These are phyloP conservation scores for Phoeniculus purpureus DNA, from an alignment of 2,797 vertebrate species.

Conservation along the genomic window DNA sequence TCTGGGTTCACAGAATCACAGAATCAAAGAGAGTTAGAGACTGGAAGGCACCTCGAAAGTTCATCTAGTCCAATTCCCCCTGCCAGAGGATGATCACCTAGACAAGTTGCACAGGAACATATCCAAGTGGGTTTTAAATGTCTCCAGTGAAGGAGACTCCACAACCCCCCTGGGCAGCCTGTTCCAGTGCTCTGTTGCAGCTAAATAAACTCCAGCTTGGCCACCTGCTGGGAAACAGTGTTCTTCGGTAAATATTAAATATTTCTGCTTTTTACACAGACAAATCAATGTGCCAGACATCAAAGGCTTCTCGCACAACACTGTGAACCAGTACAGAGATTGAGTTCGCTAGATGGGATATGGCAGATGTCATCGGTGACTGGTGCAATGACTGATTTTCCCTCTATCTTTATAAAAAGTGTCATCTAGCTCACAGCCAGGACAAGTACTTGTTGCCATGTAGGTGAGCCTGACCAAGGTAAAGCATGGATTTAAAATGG, in stretches of 20 bases:
- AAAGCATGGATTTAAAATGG: neutral
- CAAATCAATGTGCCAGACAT: slow-evolving; percentile 48
- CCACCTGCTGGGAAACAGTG: neutral
- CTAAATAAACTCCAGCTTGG: neutral
- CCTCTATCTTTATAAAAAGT: neutral
- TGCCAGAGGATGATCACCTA: no score
- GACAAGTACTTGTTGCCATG: neutral
- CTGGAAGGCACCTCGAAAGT: no score
- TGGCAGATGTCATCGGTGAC: slow-evolving; percentile 37
- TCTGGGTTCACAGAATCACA: neutral
- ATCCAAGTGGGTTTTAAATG: no score
- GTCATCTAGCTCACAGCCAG: neutral
- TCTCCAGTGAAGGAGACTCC: no score
- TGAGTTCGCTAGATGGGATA: slow-evolving; percentile 28
- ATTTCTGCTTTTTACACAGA: slow-evolving; percentile 15
- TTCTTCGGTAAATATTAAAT: neutral
- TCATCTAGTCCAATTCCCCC: no score
- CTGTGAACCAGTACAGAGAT: neutral
- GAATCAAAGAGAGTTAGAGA: no score
- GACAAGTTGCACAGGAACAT: no score
- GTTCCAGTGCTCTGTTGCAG: neutral
- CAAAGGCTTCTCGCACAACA: slow-evolving; percentile 27
- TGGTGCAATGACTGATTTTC: slow-evolving; percentile 37
- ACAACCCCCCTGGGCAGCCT: no score
- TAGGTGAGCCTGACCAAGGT: neutral